Conservation (phyloP, 2,888 invertebrate genomes). For the Dryococelus australis region DNA sequence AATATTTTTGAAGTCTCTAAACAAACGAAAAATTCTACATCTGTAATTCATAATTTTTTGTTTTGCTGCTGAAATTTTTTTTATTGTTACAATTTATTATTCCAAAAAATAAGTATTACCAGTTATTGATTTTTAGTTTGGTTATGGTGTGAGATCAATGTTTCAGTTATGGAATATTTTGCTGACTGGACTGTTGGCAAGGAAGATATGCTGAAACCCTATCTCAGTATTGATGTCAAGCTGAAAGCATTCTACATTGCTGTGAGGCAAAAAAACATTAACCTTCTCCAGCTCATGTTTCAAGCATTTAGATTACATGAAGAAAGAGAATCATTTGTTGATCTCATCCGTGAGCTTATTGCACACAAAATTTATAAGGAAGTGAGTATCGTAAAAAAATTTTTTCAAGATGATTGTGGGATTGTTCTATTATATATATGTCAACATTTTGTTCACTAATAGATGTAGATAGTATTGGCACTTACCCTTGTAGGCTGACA, state of each 20-base stretch:
- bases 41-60: too few relatives aligned
- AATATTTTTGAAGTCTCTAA: too few relatives aligned
- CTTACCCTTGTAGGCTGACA: not conserved
- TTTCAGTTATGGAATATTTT: slow-evolving; percentile 58
- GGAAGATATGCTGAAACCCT: slow-evolving; percentile 65
- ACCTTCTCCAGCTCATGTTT: slow-evolving; percentile 69
- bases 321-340: slow-evolving; percentile 69
- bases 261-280: slow-evolving; percentile 70
- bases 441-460: not conserved
- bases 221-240: slow-evolving; percentile 66
- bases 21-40: too few relatives aligned
- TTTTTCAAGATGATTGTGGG: not conserved
- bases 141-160: slow-evolving; percentile 31
- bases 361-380: slow-evolving; percentile 71
- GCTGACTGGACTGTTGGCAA: slow-evolving; percentile 57
- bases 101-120: too few relatives aligned
- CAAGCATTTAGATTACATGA: slow-evolving; percentile 69
- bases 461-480: not conserved
- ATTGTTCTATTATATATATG: not conserved
- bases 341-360: slow-evolving; percentile 67
- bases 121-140: too few relatives aligned
- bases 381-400: slow-evolving; percentile 54
- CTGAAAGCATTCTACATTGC: slow-evolving; percentile 77
- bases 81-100: too few relatives aligned
- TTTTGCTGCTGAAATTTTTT: too few relatives aligned